phyloP scores from a whole-genome alignment of 2,113 vertebrate species.

The Apistogramma diplotaenia region DNA sequence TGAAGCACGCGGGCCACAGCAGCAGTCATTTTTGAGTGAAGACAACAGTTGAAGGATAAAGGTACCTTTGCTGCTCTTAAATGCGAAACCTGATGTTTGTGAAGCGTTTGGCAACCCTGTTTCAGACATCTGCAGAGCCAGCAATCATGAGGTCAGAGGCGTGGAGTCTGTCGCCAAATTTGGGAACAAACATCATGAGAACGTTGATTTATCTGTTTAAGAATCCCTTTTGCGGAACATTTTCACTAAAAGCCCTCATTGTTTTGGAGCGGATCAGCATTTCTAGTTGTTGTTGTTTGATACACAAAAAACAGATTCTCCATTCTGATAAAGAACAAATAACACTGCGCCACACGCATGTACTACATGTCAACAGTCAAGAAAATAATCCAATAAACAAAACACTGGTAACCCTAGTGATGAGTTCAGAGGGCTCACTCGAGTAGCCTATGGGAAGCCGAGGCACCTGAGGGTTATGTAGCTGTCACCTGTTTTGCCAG shows the following conservation, averaged over 20 bases:
- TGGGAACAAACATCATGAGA: neutral
- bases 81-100: neutral
- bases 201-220: conserved; percentile 7
- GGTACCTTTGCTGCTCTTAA: neutral
- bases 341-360: neutral
- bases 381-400: conserved; percentile 47
- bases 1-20: neutral
- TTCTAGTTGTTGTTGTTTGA: conserved; percentile 53
- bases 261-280: conserved; percentile 53
- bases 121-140: neutral
- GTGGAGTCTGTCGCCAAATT: neutral
- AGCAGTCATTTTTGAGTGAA: neutral
- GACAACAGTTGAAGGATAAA: neutral
- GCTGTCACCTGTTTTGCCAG: conserved; percentile 48
- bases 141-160: neutral
- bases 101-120: neutral
- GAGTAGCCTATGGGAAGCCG: conserved; percentile 11
- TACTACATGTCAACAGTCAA: neutral
- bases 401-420: conserved; percentile 21
- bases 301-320: conserved; percentile 47
- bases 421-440: conserved; percentile 49
- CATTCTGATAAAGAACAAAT: conserved; percentile 28
- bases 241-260: conserved; percentile 15
- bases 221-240: conserved; percentile 22
- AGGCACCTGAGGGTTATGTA: conserved; percentile 24